Conservation (phyloP, 2,113 vertebrate genomes). For the Onychostoma macrolepis region DNA sequence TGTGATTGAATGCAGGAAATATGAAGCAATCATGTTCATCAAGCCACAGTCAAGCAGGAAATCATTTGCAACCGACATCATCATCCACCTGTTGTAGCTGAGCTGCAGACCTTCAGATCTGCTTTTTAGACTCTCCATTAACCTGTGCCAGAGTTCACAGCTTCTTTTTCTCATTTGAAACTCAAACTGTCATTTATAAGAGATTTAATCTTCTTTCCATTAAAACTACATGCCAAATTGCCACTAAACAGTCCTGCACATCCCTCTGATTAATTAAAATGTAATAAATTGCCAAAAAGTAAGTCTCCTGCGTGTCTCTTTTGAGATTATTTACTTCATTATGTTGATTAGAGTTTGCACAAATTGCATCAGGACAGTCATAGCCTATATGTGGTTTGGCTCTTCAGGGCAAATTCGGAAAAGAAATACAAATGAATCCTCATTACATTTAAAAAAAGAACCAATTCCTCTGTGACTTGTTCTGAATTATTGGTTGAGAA, state of each 20-base stretch:
- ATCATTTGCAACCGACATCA: not conserved
- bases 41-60: not conserved
- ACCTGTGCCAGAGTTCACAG: not conserved
- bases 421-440: not conserved
- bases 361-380: conserved; percentile 1
- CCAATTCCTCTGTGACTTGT: not conserved
- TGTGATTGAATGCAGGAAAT: not conserved
- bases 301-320: conserved; percentile 1
- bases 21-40: conserved; percentile 16
- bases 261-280: not conserved
- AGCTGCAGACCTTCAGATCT: not conserved
- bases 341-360: not conserved
- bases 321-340: not conserved
- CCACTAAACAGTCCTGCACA: not conserved
- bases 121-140: not conserved
- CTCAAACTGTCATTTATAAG: not conserved
- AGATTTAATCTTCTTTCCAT: not conserved
- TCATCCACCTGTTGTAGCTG: not conserved
- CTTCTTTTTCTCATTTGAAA: not conserved
- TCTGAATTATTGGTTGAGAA: not conserved
- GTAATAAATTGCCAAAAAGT: not conserved
- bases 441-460: not conserved
- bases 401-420: not conserved
- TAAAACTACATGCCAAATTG: not conserved
- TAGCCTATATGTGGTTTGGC: not conserved